A percentile compares a stretch with the other conserved stretches of the same genome.
Evolutionary conservation across 1,140 invertebrate genomes (phyloP).

Genomic region (Carposina sasakii): DNA sequence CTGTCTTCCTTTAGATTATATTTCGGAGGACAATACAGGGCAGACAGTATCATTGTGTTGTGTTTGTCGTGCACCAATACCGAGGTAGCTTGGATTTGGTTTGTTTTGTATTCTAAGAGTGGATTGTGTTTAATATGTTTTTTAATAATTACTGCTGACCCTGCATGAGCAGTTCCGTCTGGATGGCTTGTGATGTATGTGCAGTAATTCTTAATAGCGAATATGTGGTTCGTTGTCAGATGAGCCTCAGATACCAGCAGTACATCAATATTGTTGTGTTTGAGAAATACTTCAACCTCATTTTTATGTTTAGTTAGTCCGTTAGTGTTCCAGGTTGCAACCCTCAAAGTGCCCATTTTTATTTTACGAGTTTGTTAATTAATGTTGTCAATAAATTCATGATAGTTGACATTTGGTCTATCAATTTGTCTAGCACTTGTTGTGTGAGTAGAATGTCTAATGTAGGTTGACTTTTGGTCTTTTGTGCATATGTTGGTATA

Average conservation of each 20-base stretch:
- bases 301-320: slow-evolving; percentile 1
- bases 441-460: background rate
- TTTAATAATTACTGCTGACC: slow-evolving; percentile 14
- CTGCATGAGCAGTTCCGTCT: slow-evolving; percentile 1
- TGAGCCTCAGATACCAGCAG: slow-evolving; percentile 10
- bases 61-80: background rate
- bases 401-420: background rate
- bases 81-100: slow-evolving; percentile 22
- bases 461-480: background rate
- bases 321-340: slow-evolving; percentile 5
- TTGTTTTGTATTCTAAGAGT: slow-evolving; percentile 7
- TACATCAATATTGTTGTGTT: slow-evolving; percentile 3
- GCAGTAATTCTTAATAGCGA: background rate
- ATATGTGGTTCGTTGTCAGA: background rate
- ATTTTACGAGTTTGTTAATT: background rate
- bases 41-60: background rate
- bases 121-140: slow-evolving; percentile 15
- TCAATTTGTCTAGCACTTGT: background rate
- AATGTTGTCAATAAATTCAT: background rate
- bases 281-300: background rate
- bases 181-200: slow-evolving; percentile 4
- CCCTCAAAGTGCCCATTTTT: background rate
- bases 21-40: slow-evolving; percentile 1
- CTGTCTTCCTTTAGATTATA: background rate
- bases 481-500: background rate